These are phyloP conservation scores for Iphiclides podalirius DNA, from an alignment of 2,888 invertebrate species.

Conservation along the genomic window DNA sequence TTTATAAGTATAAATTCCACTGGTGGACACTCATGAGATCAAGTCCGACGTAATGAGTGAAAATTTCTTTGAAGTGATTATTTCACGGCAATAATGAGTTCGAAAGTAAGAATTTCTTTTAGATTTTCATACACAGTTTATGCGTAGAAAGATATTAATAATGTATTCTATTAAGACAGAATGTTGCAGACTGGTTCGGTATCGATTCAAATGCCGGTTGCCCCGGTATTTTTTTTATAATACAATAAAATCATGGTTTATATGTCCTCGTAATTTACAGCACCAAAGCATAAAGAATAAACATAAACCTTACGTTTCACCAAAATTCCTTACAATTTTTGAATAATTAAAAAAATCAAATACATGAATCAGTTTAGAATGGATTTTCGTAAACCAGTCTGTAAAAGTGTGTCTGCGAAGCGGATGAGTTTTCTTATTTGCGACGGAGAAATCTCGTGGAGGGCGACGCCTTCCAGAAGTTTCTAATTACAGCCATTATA, in stretches of 20 bases:
- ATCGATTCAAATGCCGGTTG: not conserved
- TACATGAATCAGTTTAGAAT: no score
- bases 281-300: constrained; percentile 13
- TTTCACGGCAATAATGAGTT: no score
- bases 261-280: constrained; percentile 14
- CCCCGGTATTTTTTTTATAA: not conserved
- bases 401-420: constrained; percentile 14
- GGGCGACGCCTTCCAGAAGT: constrained; percentile 2
- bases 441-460: not conserved
- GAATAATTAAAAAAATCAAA: no score
- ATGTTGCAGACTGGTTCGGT: constrained; percentile 9
- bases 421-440: not conserved
- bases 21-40: constrained; percentile 76
- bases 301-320: constrained; percentile 2
- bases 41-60: constrained; percentile 61
- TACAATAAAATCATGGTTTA: not conserved
- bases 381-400: constrained; percentile 2
- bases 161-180: constrained; percentile 9
- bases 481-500: constrained; percentile 19
- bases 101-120: no score
- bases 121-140: no score
- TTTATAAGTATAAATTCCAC: constrained; percentile 53
- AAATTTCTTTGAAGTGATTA: no score
- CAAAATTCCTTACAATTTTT: not conserved
- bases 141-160: no score